A percentile compares a stretch with the other conserved stretches of the same genome.
Conservation (phyloP, 2,797 vertebrate species). For the Prionace glauca region DNA sequence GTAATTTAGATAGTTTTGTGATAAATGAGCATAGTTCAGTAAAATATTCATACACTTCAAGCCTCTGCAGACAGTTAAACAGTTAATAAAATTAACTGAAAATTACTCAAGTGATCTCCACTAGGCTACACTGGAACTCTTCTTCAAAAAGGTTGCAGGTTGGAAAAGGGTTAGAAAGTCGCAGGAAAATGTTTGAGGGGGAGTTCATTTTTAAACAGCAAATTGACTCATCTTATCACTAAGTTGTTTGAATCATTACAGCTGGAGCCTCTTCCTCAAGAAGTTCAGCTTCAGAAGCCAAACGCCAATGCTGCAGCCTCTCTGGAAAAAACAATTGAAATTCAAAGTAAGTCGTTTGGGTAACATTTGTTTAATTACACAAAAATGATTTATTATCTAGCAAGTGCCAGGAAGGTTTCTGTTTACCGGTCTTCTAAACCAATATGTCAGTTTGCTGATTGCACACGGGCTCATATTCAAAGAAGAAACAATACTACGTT, state of each 20-base stretch:
- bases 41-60: neutral
- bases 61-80: neutral
- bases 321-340: slow-evolving; percentile 64
- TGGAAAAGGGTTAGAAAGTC: slow-evolving; percentile 12
- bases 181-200: slow-evolving; percentile 32
- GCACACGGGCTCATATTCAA: neutral
- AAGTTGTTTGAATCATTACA: slow-evolving; percentile 51
- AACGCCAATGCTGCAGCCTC: slow-evolving; percentile 61
- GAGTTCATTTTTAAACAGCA: slow-evolving; percentile 33
- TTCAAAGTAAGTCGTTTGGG: slow-evolving; percentile 60
- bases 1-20: neutral
- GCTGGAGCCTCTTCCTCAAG: slow-evolving; percentile 62
- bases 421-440: slow-evolving; percentile 28
- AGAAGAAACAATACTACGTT: slow-evolving; percentile 8
- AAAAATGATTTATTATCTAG: slow-evolving; percentile 28
- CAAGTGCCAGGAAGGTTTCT: slow-evolving; percentile 26
- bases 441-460: slow-evolving; percentile 13
- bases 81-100: slow-evolving; percentile 11
- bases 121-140: neutral
- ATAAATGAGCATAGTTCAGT: neutral
- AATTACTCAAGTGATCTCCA: neutral
- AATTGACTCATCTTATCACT: slow-evolving; percentile 35
- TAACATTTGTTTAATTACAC: neutral
- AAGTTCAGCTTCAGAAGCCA: slow-evolving; percentile 57
- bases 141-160: slow-evolving; percentile 13